Conservation (phyloP, 2,113 vertebrate species). For the Notarius quadriscutis region DNA sequence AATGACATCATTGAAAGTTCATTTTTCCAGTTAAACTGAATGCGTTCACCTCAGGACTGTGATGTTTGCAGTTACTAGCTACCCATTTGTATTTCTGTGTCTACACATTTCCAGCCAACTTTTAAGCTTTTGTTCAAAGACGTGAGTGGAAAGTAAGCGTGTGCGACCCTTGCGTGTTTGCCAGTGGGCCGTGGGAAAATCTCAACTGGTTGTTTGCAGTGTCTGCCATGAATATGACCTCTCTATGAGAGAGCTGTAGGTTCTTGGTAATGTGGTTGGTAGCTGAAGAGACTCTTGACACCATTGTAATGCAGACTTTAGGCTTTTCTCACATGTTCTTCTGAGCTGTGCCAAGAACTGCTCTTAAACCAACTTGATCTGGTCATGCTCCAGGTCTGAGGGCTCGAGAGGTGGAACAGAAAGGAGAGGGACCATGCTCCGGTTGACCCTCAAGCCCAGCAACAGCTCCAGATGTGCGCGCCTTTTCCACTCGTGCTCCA, state of each 20-base stretch:
- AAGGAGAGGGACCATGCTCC: background rate
- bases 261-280: background rate
- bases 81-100: too few species aligned
- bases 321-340: background rate
- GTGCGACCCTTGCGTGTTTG: background rate
- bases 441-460: slow-evolving; percentile 45
- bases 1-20: too few species aligned
- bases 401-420: slow-evolving; percentile 38
- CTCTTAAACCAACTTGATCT: background rate
- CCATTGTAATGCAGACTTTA: background rate
- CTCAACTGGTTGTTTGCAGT: background rate
- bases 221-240: background rate
- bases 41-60: too few species aligned
- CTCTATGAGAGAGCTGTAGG: background rate
- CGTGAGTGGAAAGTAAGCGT: background rate
- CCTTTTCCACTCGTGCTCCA: slow-evolving; percentile 64
- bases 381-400: slow-evolving; percentile 16
- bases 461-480: slow-evolving; percentile 56
- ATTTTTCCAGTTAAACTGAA: too few species aligned
- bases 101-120: background rate
- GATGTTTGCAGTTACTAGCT: too few species aligned
- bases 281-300: background rate
- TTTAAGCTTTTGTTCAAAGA: background rate
- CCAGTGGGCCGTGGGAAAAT: background rate
- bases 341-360: background rate